Conservation (phyloP, 2,888 invertebrate genomes). For the Cataglyphis albicans region DNA sequence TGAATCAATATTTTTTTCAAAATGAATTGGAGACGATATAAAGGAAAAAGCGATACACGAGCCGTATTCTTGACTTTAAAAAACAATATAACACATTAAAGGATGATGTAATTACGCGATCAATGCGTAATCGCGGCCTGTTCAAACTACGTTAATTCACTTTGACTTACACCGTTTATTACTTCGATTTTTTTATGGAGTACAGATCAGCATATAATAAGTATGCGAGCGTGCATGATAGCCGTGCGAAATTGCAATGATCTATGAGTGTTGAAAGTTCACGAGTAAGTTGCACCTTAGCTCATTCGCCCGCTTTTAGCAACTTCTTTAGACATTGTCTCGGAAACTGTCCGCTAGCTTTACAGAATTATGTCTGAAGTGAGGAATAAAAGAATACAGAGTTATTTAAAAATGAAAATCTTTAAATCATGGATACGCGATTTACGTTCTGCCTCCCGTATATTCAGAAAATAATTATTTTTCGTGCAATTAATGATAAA, state of each 20-base stretch:
- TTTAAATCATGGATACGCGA: slow-evolving; percentile 30
- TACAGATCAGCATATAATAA: slow-evolving; percentile 17
- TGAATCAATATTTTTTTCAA: slow-evolving; percentile 34
- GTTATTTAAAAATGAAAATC: slow-evolving; percentile 43
- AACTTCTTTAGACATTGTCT: slow-evolving; percentile 65
- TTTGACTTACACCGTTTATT: neutral
- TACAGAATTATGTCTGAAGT: slow-evolving; percentile 37
- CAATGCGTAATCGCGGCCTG: neutral
- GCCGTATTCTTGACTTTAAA: neutral
- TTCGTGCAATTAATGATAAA: neutral
- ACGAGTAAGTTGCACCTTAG: slow-evolving; percentile 61
- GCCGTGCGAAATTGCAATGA: slow-evolving; percentile 47
- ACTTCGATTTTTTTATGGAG: neutral
- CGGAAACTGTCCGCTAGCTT: slow-evolving; percentile 42
- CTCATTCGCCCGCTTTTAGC: slow-evolving; percentile 53
- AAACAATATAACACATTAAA: neutral
- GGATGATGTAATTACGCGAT: neutral
- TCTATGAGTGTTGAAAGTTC: slow-evolving; percentile 66
- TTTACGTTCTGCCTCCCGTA: neutral
- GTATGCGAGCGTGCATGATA: slow-evolving; percentile 25
- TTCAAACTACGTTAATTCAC: neutral
- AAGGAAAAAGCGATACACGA: neutral
- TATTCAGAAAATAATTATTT: neutral
- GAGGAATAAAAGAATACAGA: slow-evolving; percentile 16
- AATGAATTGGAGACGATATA: neutral